Percentiles rank a stretch among this genome's conserved stretches.
Evolutionary conservation across 2,888 invertebrate genomes (phyloP).

Genomic region (Achlya flavicornis): DNA sequence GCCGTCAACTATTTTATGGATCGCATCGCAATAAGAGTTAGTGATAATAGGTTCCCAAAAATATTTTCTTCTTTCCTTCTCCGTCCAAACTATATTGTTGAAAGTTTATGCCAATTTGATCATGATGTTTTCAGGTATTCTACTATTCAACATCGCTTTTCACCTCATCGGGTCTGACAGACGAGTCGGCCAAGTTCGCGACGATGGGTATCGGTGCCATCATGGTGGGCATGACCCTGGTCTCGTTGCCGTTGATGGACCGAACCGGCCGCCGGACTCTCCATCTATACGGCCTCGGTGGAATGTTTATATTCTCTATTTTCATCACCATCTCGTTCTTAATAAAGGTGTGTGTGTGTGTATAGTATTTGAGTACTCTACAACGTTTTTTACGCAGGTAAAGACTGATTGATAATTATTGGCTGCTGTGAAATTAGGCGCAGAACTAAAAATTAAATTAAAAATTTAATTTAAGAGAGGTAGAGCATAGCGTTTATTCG

Average conservation of each 20-base stretch:
- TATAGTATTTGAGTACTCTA: slow-evolving; percentile 37
- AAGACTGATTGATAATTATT: too few relatives aligned
- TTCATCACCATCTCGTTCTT: slow-evolving; percentile 98
- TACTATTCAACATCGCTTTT: slow-evolving; percentile 98
- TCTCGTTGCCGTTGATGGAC: slow-evolving; percentile 98
- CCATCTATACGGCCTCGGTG: slow-evolving; percentile 97
- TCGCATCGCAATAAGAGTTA: too few relatives aligned
- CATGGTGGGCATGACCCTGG: slow-evolving; percentile 98
- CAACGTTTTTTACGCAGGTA: neutral
- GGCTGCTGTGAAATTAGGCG: too few relatives aligned
- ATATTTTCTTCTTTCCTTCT: too few relatives aligned
- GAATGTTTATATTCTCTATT: slow-evolving; percentile 99
- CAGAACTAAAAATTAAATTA: too few relatives aligned
- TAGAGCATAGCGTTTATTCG: too few relatives aligned
- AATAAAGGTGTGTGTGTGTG: slow-evolving; percentile 96
- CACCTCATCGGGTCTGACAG: slow-evolving; percentile 93
- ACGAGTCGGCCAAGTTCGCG: slow-evolving; percentile 96
- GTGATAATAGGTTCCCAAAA: too few relatives aligned
- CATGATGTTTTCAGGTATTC: slow-evolving; percentile 88
- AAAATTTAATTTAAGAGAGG: too few relatives aligned
- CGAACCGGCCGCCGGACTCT: slow-evolving; percentile 96
- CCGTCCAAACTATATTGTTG: too few relatives aligned
- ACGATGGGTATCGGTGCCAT: slow-evolving; percentile 98
- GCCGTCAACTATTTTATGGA: too few relatives aligned
- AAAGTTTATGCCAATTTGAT: too few relatives aligned